phyloP scores from a whole-genome alignment of 2,797 vertebrate species.

The Novumbra hubbsi region DNA sequence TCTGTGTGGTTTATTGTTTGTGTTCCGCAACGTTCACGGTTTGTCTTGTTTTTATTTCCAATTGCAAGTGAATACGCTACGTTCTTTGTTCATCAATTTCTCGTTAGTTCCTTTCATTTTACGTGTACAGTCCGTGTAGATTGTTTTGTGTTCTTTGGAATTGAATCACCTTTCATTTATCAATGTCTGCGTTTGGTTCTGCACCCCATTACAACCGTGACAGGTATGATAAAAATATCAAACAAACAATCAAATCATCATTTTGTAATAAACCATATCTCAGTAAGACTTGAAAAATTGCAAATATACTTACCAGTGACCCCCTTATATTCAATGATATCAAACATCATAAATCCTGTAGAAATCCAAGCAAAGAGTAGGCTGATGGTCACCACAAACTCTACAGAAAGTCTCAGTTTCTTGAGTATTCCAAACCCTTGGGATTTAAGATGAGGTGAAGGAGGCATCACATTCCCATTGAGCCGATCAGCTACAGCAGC shows the following conservation, averaged over 20 bases:
- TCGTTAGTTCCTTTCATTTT: too few relatives aligned
- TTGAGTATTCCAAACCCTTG: constrained; percentile 55
- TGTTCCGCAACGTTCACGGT: too few relatives aligned
- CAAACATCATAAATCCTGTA: constrained; percentile 93
- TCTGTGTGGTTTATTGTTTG: too few relatives aligned
- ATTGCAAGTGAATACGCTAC: too few relatives aligned
- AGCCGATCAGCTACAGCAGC: constrained; percentile 33
- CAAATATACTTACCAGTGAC: constrained; percentile 79
- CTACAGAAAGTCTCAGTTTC: constrained; percentile 80
- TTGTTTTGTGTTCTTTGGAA: too few relatives aligned
- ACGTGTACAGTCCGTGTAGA: too few relatives aligned
- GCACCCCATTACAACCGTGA: too few relatives aligned
- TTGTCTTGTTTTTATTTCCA: too few relatives aligned
- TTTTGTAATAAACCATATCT: background rate
- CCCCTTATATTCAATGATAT: constrained; percentile 90
- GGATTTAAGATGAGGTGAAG: constrained; percentile 34
- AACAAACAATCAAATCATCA: background rate
- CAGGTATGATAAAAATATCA: background rate
- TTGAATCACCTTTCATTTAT: too few relatives aligned
- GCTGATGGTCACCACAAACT: constrained; percentile 87
- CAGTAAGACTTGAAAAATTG: background rate
- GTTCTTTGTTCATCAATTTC: too few relatives aligned
- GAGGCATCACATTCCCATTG: constrained; percentile 24
- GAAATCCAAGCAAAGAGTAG: constrained; percentile 90
- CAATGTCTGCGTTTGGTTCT: too few relatives aligned